Evolutionary conservation across 2,797 vertebrate genomes (phyloP).

Genomic region (Cuniculus paca): DNA sequence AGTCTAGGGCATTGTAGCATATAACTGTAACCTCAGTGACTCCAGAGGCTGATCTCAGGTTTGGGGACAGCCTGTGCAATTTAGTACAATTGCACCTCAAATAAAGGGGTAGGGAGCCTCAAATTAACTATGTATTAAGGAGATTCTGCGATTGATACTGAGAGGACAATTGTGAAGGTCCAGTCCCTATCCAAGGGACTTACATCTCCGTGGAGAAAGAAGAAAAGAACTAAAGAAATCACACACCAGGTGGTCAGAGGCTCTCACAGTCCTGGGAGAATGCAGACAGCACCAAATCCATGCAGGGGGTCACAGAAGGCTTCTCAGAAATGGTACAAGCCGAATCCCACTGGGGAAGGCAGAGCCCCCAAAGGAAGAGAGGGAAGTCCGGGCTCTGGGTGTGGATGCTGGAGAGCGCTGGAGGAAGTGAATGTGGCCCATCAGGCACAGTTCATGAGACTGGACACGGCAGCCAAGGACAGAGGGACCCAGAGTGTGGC

Average conservation of each 20-base stretch:
- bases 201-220: too few relatives aligned
- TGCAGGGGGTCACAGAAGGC: neutral
- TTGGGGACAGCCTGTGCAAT: neutral
- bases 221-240: neutral
- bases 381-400: neutral
- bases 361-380: neutral
- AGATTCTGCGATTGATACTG: neutral
- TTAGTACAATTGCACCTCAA: neutral
- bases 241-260: neutral
- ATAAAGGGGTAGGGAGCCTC: neutral
- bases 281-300: neutral
- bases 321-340: neutral
- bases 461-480: too few relatives aligned
- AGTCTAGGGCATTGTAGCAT: neutral
- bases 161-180: neutral
- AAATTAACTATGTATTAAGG: neutral
- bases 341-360: too few relatives aligned
- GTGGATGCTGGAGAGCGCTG: neutral
- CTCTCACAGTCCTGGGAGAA: neutral
- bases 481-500: too few relatives aligned
- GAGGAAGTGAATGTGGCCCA: too few relatives aligned
- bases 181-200: neutral
- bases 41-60: neutral
- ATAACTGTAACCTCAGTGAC: neutral
- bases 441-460: accelerated